phyloP scores from a whole-genome alignment of 2,797 vertebrate species.

The Melanitta fusca region DNA sequence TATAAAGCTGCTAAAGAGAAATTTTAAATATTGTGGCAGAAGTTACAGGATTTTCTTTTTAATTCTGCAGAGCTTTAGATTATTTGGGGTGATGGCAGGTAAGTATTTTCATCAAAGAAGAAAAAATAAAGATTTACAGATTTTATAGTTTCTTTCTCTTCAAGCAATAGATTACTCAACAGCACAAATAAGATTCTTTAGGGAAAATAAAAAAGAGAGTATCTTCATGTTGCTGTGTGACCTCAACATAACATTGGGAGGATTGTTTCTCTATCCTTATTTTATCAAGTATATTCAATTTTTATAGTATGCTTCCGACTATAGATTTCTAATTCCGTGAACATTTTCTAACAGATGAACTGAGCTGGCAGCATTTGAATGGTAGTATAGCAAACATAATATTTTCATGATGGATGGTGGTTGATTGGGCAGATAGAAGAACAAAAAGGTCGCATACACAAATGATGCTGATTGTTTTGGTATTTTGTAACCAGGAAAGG shows the following conservation, averaged over 20 bases:
- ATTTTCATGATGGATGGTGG: background rate
- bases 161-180: background rate
- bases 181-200: background rate
- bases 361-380: background rate
- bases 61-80: background rate
- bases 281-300: background rate
- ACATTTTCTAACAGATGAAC: background rate
- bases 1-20: background rate
- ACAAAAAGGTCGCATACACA: background rate
- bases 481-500: background rate
- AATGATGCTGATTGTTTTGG: background rate
- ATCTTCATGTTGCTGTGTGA: background rate
- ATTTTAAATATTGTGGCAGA: background rate
- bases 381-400: background rate
- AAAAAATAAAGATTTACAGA: background rate
- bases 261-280: background rate
- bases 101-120: background rate
- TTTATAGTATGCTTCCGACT: background rate
- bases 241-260: background rate
- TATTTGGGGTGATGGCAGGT: background rate
- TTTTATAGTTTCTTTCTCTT: background rate
- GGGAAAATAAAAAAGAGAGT: accelerated
- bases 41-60: background rate
- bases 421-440: background rate
- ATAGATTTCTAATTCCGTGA: background rate